Evolutionary conservation across 2,797 vertebrate species (phyloP), one percentile per base, ranked within the genome.

Genomic region (Hydrocynus forskahlii): DNA sequence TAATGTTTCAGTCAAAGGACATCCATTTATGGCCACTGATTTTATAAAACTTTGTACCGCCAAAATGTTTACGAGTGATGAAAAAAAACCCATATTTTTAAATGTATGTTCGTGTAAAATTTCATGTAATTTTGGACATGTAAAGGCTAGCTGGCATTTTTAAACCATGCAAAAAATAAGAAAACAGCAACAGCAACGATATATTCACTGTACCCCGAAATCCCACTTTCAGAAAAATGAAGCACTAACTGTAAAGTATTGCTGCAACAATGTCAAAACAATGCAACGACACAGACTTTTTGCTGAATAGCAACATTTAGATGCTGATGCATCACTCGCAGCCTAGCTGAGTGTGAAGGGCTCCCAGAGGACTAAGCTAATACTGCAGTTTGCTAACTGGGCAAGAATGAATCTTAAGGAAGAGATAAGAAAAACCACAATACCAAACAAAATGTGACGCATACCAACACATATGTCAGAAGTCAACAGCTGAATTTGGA

Each of bases 271-370:
- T 74, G 52, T 86, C 74, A 86, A 84, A 85, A 88, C 74, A 81
- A 81, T 66, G 79, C 35, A 21, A 82, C 80, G 79, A 71, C 76
- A 81, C 48, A 57, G 16, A 64, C 72, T 70, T 82, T 80, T 74
- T 84, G 85, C 87, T 86, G 87, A 88, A 74, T 54, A 64, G 75
- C 2, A 40, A 69, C 21, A 85, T 84, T 71, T 67, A 75, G 57
- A 72, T 76, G 85, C 87, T 86, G 85, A 88, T 63, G 23, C 81
- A 84, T 80, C 80, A 81, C 50, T 76, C 64, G 13, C 55, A 81
- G 57, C 29, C 25, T 55, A 25, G 72, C 76, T 59, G 67, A 83
- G 79, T 63, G 40, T 73, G 67, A 77, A 75, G 43, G 45, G 48
- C 59, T 81, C 64, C 64, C 16, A 71, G 74, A 45, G 71, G 73